Evolutionary conservation across 2,797 vertebrate species (phyloP).

Genomic region (Falco peregrinus): DNA sequence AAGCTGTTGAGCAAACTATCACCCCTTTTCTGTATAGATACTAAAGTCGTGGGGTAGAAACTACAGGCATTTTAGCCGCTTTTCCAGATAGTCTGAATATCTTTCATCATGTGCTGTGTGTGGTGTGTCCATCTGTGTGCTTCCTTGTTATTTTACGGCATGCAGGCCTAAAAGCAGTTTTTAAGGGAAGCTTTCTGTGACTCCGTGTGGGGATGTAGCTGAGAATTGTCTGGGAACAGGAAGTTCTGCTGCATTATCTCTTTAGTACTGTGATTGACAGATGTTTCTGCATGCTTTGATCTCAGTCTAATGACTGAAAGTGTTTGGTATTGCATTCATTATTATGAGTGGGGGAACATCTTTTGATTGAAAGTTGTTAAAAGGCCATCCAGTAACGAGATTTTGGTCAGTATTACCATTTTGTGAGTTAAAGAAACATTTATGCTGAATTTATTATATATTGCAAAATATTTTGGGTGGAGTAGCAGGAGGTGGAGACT

Average conservation of each 20-base stretch:
- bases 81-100: not conserved
- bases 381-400: not conserved
- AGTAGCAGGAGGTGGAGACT: not conserved
- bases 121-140: accelerated
- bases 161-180: not conserved
- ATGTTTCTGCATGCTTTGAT: not conserved
- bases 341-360: not conserved
- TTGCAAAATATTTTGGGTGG: slow-evolving; percentile 27
- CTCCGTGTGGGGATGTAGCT: not conserved
- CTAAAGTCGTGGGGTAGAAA: not conserved
- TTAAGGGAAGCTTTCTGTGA: not conserved
- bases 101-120: accelerated
- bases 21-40: not conserved
- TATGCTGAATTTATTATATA: not conserved
- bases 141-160: not conserved
- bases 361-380: not conserved
- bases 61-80: not conserved
- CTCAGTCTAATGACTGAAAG: not conserved
- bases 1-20: not conserved
- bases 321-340: not conserved
- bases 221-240: not conserved
- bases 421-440: not conserved
- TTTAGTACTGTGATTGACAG: not conserved
- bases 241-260: not conserved
- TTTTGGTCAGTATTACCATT: not conserved